Base-by-base conservation (phyloP, 1,140 invertebrate genomes). In the Vanessa tameamea region DNA sequence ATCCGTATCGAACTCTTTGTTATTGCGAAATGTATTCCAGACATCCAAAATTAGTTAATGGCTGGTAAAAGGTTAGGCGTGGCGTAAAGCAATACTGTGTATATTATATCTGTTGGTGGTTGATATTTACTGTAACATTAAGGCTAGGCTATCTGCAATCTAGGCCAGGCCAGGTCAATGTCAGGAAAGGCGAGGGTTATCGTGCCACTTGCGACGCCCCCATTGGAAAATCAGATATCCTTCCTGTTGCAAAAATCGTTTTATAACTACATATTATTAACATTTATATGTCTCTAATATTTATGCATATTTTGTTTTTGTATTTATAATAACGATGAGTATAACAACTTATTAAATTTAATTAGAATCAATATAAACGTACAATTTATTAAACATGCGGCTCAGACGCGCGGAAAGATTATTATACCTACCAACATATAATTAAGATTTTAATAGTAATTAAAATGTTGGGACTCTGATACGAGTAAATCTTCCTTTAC, bases 11-110 rank as follows among this genome's bases (percentile, higher is more conserved):
- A 55, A 26, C 11, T 71, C 47, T 70, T 50, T n/a, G n/a, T 53
- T 57, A 57, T 23, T 23, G 53, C 20, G 71, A 61, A 73, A 67
- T 61, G 61, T 51, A 71, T 61, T 43, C 64, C 31, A 63, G 37
- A 63, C 12, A 53, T 43, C 51, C 64, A 64, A 71, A 73, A 67
- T 69, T 73, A 67, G 69, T 70, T 79, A 78, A 82, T 82, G 80
- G 84, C 69, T 80, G 78, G 69, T 80, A 83, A 83, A 85, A 82
- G 81, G 71, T 66, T 77, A 81, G 86, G 87, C 73, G 85, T 79
- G 85, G 78, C 79, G 69, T 77, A 47, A 61, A 68, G 66, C 70
- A 71, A 64, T 77, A 37, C 66, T 5, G 0, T 43, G 37, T 43
- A 43, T 43, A 43, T 31, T 31, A 3, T 43, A 43, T 43, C 37